A percentile compares a stretch with the other conserved stretches of the same genome.
phyloP scores from a whole-genome alignment of 2,888 invertebrate species.

The Drosophila kambysellisi region DNA sequence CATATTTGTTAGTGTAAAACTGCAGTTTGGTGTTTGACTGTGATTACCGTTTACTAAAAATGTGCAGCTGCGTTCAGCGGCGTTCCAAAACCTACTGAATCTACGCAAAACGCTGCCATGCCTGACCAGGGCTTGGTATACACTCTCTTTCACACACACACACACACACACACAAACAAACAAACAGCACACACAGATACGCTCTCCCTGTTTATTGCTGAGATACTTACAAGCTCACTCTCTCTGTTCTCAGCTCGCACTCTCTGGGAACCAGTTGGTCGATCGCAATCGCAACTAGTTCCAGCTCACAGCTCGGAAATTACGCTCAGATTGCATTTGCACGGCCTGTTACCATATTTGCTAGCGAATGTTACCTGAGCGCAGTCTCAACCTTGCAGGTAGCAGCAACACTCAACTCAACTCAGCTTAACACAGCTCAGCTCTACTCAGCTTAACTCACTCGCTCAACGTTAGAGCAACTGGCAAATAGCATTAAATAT shows the following conservation, averaged over 20 bases:
- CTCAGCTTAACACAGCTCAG: conserved; percentile 15
- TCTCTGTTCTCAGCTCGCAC: conserved; percentile 1
- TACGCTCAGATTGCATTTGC: conserved; percentile 71
- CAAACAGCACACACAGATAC: conserved; percentile 2
- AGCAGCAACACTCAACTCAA: conserved; percentile 12
- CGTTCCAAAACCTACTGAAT: conserved; percentile 81
- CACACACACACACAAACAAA: conserved; percentile 15
- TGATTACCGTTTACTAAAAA: conserved; percentile 61
- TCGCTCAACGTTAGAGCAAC: conserved; percentile 31
- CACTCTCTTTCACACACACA: conserved; percentile 24
- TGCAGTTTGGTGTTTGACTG: conserved; percentile 38
- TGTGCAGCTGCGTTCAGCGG: conserved; percentile 80
- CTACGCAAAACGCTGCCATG: conserved; percentile 31
- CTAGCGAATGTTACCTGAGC: conserved; percentile 50
- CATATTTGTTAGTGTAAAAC: conserved; percentile 26
- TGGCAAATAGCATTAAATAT: conserved; percentile 37
- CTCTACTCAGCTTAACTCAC: conserved; percentile 9
- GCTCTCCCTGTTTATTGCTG: background rate
- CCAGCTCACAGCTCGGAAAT: conserved; percentile 56
- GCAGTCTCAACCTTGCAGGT: conserved; percentile 55
- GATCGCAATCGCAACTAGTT: conserved; percentile 68
- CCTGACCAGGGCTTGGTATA: conserved; percentile 25
- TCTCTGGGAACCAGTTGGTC: conserved; percentile 52
- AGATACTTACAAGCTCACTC: background rate
- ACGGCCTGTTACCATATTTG: conserved; percentile 27